Evolutionary conservation across 2,113 vertebrate species (phyloP).

Genomic region (Colistium nudipinnis): DNA sequence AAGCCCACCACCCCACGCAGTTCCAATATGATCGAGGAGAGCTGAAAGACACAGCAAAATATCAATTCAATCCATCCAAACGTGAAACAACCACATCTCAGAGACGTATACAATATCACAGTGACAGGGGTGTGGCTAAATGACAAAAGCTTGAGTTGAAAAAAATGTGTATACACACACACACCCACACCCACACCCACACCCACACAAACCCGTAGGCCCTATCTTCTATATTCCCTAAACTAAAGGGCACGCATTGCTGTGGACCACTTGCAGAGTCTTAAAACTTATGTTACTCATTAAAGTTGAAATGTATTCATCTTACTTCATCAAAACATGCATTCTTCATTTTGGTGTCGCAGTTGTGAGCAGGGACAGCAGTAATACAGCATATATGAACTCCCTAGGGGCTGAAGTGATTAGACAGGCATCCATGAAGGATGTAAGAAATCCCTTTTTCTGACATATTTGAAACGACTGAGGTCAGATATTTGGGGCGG

Average conservation of each 20-base stretch:
- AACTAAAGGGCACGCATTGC: neutral
- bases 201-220: neutral
- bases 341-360: neutral
- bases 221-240: neutral
- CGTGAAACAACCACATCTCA: neutral
- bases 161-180: too few species aligned
- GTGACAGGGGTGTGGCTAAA: neutral
- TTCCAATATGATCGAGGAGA: slow-evolving; percentile 36
- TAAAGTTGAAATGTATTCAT: neutral
- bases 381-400: too few species aligned
- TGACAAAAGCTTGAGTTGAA: neutral
- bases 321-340: neutral
- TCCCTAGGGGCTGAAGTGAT: too few species aligned
- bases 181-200: neutral
- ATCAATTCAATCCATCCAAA: neutral
- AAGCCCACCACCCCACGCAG: slow-evolving; percentile 48
- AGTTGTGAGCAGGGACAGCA: too few species aligned
- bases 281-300: neutral
- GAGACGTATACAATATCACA: neutral
- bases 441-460: too few species aligned
- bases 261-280: neutral
- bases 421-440: too few species aligned
- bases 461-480: too few species aligned
- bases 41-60: slow-evolving; percentile 20
- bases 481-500: too few species aligned